Evolutionary conservation across 1,140 invertebrate genomes (phyloP).

Genomic region (Calliphora vicina): DNA sequence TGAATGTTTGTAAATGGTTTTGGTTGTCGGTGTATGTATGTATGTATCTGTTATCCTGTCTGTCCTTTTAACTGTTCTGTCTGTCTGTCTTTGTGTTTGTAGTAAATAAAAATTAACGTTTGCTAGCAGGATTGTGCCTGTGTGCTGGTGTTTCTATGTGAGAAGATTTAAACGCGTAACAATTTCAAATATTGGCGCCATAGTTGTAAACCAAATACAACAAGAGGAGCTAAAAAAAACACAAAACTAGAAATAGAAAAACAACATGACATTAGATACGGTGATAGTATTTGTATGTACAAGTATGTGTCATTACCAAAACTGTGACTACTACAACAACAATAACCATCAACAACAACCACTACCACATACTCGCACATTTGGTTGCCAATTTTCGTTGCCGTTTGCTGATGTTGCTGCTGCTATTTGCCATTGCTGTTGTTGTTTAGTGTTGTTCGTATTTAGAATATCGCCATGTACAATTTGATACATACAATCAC

Average conservation of each 20-base stretch:
- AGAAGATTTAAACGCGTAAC: neutral
- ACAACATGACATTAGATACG: slow-evolving; percentile 15
- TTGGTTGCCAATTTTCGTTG: slow-evolving; percentile 27
- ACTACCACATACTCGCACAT: slow-evolving; percentile 28
- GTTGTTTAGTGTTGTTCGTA: neutral
- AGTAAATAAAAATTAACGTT: neutral
- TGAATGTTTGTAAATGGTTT: neutral
- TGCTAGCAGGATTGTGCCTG: neutral
- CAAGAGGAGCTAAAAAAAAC: no score
- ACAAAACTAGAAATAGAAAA: no score
- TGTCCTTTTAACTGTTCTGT: neutral
- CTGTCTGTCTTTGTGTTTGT: neutral
- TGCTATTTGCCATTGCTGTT: neutral
- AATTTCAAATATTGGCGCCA: slow-evolving; percentile 30
- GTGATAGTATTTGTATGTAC: neutral
- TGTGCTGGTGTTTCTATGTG: neutral
- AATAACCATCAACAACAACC: neutral
- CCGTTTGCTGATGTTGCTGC: neutral
- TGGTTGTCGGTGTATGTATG: neutral
- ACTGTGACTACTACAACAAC: neutral
- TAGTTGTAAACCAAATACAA: neutral
- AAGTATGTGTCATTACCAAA: neutral
- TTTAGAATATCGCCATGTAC: slow-evolving; percentile 10
- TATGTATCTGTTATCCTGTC: no score
- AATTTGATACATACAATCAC: slow-evolving; percentile 20